Evolutionary conservation across 1,140 invertebrate species (phyloP).

Genomic region (Ruditapes philippinarum): DNA sequence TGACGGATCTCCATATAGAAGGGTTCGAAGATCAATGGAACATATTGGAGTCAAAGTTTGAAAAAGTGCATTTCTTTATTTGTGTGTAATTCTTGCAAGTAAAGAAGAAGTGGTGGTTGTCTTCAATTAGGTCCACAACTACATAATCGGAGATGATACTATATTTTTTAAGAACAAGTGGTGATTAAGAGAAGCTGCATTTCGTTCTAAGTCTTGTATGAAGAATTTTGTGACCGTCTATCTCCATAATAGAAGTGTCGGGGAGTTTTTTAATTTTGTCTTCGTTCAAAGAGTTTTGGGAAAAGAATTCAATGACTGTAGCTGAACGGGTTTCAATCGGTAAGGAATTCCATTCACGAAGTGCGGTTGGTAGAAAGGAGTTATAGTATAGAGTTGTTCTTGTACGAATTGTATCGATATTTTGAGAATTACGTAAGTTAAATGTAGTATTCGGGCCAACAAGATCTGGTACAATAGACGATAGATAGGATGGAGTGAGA

Average conservation of each 20-base stretch:
- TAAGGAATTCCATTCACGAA: constrained; percentile 7
- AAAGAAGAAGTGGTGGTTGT: constrained; percentile 33
- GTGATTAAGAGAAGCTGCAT: too few species aligned
- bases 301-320: neutral
- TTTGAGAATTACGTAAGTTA: neutral
- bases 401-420: neutral
- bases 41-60: too few species aligned
- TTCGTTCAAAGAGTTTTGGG: neutral
- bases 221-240: neutral
- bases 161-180: neutral
- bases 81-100: too few species aligned
- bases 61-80: too few species aligned
- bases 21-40: too few species aligned
- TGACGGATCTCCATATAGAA: too few species aligned
- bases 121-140: constrained; percentile 13
- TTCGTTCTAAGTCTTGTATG: neutral
- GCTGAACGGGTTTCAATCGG: neutral
- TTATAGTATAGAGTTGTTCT: constrained; percentile 3
- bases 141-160: neutral
- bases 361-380: constrained; percentile 1
- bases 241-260: neutral
- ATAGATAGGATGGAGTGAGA: neutral
- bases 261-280: constrained; percentile 20
- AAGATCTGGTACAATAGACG: neutral
- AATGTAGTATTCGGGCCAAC: neutral